These are phyloP conservation scores for Pseudorhiza aurosa DNA, from an alignment of 30 jellyfish, hydroid and myxozoan genomes.

Conservation along the genomic window DNA sequence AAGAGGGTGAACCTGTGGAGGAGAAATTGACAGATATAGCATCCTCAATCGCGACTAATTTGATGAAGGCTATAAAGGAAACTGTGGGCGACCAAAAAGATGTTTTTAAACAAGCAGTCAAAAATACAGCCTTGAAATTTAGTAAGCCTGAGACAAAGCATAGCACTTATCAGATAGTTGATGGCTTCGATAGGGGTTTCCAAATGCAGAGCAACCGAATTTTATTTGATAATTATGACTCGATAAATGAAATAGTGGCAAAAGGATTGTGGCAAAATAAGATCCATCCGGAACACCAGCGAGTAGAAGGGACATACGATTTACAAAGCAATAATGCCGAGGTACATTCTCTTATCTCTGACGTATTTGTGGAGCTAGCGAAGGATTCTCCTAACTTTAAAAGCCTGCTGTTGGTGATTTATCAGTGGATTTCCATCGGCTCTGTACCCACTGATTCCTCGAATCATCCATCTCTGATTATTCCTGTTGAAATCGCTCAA, in stretches of 20 bases:
- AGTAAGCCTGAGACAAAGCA: neutral
- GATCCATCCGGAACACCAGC: neutral
- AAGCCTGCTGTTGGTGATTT: neutral
- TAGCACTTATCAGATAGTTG: constrained; percentile 28
- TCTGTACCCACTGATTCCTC: neutral
- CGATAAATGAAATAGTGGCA: constrained; percentile 7
- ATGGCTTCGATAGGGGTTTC: constrained; percentile 38
- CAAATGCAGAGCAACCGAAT: constrained; percentile 34
- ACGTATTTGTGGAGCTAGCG: constrained; percentile 7
- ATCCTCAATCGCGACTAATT: constrained; percentile 56
- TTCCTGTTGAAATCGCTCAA: constrained; percentile 15
- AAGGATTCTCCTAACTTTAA: neutral
- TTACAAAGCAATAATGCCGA: neutral
- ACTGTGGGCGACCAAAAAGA: constrained; percentile 22
- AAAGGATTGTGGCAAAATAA: constrained; percentile 23
- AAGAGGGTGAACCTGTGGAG: constrained; percentile 58
- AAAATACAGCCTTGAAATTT: neutral
- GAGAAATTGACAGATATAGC: constrained; percentile 59
- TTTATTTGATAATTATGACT: neutral
- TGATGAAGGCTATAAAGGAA: constrained; percentile 60
- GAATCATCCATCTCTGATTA: neutral
- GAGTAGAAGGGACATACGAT: neutral
- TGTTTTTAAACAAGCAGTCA: neutral
- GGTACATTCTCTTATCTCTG: neutral
- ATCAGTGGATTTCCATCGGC: constrained; percentile 26